A percentile compares a stretch with the other conserved stretches of the same genome.
These are phyloP conservation scores for Cloeon dipterum DNA, from an alignment of 2,888 invertebrate genomes.

Conservation along the genomic window DNA sequence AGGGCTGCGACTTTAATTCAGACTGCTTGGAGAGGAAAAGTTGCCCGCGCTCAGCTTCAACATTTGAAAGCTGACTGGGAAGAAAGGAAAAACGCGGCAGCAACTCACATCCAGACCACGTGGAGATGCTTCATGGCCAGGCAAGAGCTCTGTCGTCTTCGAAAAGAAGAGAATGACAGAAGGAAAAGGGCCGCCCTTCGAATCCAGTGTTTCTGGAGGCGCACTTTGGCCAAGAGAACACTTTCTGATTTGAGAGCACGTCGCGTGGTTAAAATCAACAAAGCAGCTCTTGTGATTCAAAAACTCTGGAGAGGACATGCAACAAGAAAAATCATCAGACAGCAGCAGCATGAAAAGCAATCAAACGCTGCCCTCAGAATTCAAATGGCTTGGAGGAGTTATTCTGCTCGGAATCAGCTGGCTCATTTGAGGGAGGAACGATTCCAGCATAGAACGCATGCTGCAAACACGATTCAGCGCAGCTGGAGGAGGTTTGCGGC, in stretches of 20 bases:
- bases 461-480: slow-evolving; percentile 5
- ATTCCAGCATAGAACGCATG: neutral
- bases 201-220: neutral
- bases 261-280: neutral
- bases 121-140: neutral
- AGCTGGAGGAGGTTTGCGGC: slow-evolving; percentile 6
- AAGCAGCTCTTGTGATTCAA: neutral
- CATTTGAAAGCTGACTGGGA: too few relatives aligned
- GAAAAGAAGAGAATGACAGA: neutral
- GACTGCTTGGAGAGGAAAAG: too few relatives aligned
- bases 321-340: neutral
- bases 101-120: neutral
- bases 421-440: neutral
- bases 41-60: too few relatives aligned
- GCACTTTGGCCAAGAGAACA: neutral
- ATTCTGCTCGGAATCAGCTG: neutral
- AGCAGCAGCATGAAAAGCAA: slow-evolving; percentile 4
- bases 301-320: neutral
- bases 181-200: neutral
- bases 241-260: neutral
- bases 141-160: neutral
- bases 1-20: too few relatives aligned
- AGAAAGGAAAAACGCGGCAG: neutral
- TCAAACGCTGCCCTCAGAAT: slow-evolving; percentile 11
- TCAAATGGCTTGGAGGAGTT: slow-evolving; percentile 13